Base-by-base conservation (phyloP, 2,888 invertebrate genomes). In the Hyles lineata region DNA sequence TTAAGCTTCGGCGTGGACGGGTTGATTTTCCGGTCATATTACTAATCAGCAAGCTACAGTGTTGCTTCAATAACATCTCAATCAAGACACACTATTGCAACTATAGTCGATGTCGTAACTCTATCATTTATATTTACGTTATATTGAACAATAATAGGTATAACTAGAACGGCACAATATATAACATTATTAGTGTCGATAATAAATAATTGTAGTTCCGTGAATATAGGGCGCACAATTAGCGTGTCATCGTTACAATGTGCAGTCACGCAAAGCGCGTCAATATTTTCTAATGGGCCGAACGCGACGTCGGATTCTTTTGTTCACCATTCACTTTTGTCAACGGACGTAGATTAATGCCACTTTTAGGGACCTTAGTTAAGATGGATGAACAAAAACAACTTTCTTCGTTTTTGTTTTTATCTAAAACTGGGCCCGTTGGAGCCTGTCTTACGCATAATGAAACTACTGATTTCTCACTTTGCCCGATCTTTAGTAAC, bases 261-360 rank as follows among this genome's bases (percentile, higher is more conserved):
- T 73, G 72, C 77, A 85, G 85, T 82, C 84, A 84, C 83, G 84
- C 80, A 78, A 80, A 81, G 75, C 80, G 78, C 83, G 83, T 85
- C 81, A 82, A 86, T 87, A 83, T 86, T 83, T 82, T 75, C 78
- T 78, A 60, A 74, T 75, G 75, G 75, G 77, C 74, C 71, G 73
- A 72, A 76, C 75, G 78, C 82, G 78, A 78, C 77, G 77, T 78
- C 77, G 79, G 80, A 81, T 79, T 85, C 87, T 84, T 89, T 90
- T 90, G 88, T 90, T 79, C 78, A 76, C 76, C 76, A 78, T 78
- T 81, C 80, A 86, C 88, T 89, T 85, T 90, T 91, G 88, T 90
- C 82, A 81, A 79, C 74, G 78, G 89, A 90, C 88, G 83, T 84
- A 88, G 89, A 92, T 90, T 89, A 89, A 91, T 90, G 87, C 77